Base-by-base conservation (phyloP, 2,113 vertebrate genomes). In the Silurus asotus region DNA sequence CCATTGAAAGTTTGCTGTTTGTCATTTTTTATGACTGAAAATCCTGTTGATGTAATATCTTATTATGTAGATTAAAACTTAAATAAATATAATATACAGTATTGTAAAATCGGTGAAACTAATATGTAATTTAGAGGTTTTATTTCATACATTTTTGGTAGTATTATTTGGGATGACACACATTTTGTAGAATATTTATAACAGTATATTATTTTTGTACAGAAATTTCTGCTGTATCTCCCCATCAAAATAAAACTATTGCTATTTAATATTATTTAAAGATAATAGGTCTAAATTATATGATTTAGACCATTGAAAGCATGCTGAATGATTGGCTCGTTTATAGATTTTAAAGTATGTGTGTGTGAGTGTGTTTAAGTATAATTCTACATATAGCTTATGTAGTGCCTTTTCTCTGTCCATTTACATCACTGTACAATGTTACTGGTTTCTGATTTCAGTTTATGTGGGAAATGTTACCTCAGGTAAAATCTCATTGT, bases 401-500 rank as follows among this genome's bases (percentile, higher is more conserved):
- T 11, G 6, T 37, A 37, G 25, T 69, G 13, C 28, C 11, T 37
- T 28, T 67, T 4, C 13, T 67, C 13, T 20, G 14, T 61, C 6
- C 28, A 13, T 28, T 28, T 62, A 8, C 19, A 62, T 62, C 8
- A 7, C 23, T 23, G 7, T 62, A 20, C 19, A 62, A 23, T 65
- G 9, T 11, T 9, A 65, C 8, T 4, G 59, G 17, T 62, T n/a
- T 62, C 19, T 23, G 19, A 62, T 62, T 62, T 7, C 20, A 23
- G 23, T 19, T 62, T 62, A 62, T 23, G 8, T 62, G 19, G n/a
- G 9, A 65, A 25, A 65, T 65, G n/a, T n/a, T 65, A 62, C 23
- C 20, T 25, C 11, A 25, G 8, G 10, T 11, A 65, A 65, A 65
- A 65, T 76, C 70, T 80, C 88, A 91, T 72, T 76, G 65, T 20